Conservation (phyloP, 2,888 invertebrate genomes). For the Bembecia ichneumoniformis region DNA sequence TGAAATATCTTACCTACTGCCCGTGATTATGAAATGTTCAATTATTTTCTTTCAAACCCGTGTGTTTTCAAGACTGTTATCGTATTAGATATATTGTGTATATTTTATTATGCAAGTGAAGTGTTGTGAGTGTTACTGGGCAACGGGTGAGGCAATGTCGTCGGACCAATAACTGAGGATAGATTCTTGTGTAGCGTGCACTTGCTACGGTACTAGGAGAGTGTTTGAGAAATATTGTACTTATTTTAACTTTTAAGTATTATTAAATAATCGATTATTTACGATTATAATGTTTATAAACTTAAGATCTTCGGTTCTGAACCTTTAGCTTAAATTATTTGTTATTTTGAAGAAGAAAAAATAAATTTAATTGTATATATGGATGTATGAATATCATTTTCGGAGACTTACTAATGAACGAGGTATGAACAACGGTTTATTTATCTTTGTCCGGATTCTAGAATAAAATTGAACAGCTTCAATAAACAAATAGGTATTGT, state of each 20-base stretch:
- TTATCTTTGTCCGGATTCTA: too few relatives aligned
- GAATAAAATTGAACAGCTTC: too few relatives aligned
- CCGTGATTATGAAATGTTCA: background rate
- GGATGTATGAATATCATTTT: constrained; percentile 9
- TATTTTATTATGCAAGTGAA: background rate
- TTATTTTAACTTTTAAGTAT: constrained; percentile 29
- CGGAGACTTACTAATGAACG: too few relatives aligned
- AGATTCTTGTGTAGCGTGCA: background rate
- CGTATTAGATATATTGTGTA: background rate
- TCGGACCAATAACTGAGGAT: constrained; percentile 34
- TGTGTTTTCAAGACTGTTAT: background rate
- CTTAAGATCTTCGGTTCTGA: constrained; percentile 51
- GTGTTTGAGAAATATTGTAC: constrained; percentile 14
- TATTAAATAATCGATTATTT: constrained; percentile 22
- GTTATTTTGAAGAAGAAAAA: constrained; percentile 60
- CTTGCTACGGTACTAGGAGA: constrained; percentile 8
- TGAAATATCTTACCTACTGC: background rate
- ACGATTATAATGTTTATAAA: constrained; percentile 26
- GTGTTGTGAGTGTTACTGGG: constrained; percentile 24
- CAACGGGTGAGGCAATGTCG: constrained; percentile 10
- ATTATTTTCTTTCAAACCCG: background rate
- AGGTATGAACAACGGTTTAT: too few relatives aligned
- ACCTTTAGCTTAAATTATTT: constrained; percentile 64
- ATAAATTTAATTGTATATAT: constrained; percentile 65
- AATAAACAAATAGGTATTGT: too few relatives aligned